Percentiles rank a stretch among this genome's conserved stretches.
These are phyloP conservation scores for Paradoxurus hermaphroditus DNA, from an alignment of 2,113 vertebrate species.

Conservation along the genomic window DNA sequence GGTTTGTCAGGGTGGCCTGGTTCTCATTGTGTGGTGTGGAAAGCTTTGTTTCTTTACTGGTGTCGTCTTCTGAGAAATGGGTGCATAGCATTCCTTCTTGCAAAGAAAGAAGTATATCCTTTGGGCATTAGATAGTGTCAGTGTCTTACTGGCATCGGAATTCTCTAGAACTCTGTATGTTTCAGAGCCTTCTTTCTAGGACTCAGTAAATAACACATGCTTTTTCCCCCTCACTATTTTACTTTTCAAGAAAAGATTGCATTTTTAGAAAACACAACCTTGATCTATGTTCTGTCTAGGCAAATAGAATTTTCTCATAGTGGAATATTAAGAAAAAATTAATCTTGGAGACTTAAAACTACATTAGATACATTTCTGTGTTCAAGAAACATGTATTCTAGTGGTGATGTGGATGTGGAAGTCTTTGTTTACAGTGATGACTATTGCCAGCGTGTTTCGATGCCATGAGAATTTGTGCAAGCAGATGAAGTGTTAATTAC, in stretches of 20 bases:
- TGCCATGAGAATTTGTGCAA: background rate
- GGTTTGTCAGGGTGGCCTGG: background rate
- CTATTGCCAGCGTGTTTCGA: background rate
- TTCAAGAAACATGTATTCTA: background rate
- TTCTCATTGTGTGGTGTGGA: background rate
- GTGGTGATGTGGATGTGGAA: background rate
- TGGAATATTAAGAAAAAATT: background rate
- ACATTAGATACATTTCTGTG: background rate
- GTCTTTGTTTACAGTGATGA: background rate
- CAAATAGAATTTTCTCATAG: background rate
- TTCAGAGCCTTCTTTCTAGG: background rate
- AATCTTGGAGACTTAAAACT: background rate
- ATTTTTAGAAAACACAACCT: no score
- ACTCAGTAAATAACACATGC: background rate
- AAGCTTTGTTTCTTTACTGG: background rate
- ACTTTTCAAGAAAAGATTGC: background rate
- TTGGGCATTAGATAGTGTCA: background rate
- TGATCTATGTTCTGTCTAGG: no score
- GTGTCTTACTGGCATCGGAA: background rate
- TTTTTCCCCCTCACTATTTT: background rate
- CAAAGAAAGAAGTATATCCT: background rate
- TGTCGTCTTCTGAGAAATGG: background rate
- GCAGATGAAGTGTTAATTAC: background rate
- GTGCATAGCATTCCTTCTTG: background rate
- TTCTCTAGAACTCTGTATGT: background rate